These are phyloP conservation scores for Pipistrellus nathusii DNA, from an alignment of 2,797 vertebrate genomes.

Conservation along the genomic window DNA sequence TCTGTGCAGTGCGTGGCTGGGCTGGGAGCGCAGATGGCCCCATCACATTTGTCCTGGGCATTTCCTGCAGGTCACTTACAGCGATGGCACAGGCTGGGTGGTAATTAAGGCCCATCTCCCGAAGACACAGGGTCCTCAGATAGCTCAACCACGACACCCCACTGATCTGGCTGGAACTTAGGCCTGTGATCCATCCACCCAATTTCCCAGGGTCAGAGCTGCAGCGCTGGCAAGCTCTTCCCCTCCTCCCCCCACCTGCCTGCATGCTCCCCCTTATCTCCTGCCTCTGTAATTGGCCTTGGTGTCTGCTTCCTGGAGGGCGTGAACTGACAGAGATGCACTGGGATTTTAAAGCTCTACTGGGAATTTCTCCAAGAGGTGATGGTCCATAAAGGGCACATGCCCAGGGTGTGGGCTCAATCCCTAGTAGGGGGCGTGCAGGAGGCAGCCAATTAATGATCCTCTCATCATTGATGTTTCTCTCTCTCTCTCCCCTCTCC, in stretches of 20 bases:
- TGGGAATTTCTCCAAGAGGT: not conserved
- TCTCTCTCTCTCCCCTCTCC: no score
- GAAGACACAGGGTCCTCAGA: no score
- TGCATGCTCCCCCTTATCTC: not conserved
- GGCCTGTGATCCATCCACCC: not conserved
- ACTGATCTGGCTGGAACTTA: accelerated
- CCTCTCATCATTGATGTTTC: no score
- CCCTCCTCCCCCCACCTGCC: not conserved
- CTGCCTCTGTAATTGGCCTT: no score
- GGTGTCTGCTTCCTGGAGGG: not conserved
- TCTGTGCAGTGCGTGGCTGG: not conserved
- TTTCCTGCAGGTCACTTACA: not conserved
- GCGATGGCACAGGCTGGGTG: not conserved
- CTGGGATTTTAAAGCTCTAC: not conserved
- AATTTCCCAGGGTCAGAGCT: not conserved
- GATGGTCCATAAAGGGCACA: not conserved
- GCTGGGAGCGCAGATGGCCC: not conserved
- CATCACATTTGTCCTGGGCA: not conserved
- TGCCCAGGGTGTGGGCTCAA: no score
- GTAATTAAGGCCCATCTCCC: not conserved
- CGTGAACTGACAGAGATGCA: not conserved
- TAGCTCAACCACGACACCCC: not conserved
- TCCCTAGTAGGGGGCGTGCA: no score
- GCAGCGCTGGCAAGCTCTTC: no score
- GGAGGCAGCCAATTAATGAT: no score